Evolutionary conservation across 1,140 invertebrate species (phyloP), one percentile per base, ranked within the genome.

Genomic region (Octopus bimaculoides): DNA sequence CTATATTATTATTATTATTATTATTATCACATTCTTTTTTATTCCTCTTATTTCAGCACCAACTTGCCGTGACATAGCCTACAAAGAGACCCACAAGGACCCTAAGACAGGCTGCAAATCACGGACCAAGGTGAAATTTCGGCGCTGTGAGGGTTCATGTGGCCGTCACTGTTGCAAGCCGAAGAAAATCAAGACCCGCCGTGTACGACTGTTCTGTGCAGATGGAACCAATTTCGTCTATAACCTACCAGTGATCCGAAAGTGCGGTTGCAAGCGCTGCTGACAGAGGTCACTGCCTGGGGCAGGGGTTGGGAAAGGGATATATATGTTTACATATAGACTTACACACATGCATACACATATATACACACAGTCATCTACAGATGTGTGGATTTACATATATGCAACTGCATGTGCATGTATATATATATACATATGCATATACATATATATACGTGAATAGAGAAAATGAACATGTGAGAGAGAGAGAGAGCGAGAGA

Each of bases 171-270:
- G 97, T 91, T 98, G 97, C 89, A 93, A 94, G 79, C 94, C 96
- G 41, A 93, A 95, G 86, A 95, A 96, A 89, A 96, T 95, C 83
- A 96, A 97, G 91, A 93, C 95, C 88, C 93, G 97, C 89, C 96
- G 96, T 93, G 96, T 98, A 10, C 95, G 96, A 82, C 92, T 98
- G 80, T 94, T 97, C 86, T 99, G 97, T 91, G 93, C 93, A 83
- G 94, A 98, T 89, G 96, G 97, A 77, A 95, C 94, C 79, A 94
- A 95, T 77, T 98, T 96, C 92, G 96, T 96, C 88, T 97, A 97
- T 92, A 95, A 98, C 88, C 94, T 99, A 86, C 96, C 98, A 87
- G 95, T 99, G 87, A 95, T 99, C 87, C 94, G 97, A 86, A 98
- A 98, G 90, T 99, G 93, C 87, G 90, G 85, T 66, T 89, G 88